phyloP scores from a whole-genome alignment of 2,113 vertebrate genomes.

The Melierax canorus region DNA sequence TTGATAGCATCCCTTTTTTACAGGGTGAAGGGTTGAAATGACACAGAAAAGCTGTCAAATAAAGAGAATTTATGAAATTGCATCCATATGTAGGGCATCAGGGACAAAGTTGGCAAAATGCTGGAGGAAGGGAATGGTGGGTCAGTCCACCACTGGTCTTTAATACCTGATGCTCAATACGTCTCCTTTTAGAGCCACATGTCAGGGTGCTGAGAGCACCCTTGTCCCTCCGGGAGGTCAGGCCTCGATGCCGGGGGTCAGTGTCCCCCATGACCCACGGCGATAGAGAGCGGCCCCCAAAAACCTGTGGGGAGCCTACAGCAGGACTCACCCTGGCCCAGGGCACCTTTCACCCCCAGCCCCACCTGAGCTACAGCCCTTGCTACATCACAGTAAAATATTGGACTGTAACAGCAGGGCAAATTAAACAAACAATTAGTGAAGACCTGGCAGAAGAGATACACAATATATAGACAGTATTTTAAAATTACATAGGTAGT shows the following conservation, averaged over 20 bases:
- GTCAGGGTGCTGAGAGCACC: background rate
- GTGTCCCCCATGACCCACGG: too few species aligned
- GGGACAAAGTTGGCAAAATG: background rate
- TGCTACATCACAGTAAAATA: background rate
- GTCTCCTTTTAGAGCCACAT: background rate
- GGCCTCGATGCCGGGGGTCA: background rate
- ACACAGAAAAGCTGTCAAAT: background rate
- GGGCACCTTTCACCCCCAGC: background rate
- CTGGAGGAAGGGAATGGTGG: background rate
- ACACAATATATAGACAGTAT: background rate
- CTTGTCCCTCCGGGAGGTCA: background rate
- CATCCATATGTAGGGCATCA: background rate
- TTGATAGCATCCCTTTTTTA: background rate
- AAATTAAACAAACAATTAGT: background rate
- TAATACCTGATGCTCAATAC: background rate
- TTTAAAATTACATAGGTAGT: background rate
- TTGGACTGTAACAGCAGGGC: background rate
- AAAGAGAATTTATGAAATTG: background rate
- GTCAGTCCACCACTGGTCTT: background rate
- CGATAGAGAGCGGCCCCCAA: fast-evolving
- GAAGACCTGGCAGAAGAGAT: background rate
- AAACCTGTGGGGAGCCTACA: background rate
- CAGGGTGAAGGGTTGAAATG: background rate
- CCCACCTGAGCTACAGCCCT: background rate
- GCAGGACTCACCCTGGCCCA: fast-evolving